These are phyloP conservation scores for Amphiprion ocellaris DNA, from an alignment of 2,113 vertebrate genomes.

Conservation along the genomic window DNA sequence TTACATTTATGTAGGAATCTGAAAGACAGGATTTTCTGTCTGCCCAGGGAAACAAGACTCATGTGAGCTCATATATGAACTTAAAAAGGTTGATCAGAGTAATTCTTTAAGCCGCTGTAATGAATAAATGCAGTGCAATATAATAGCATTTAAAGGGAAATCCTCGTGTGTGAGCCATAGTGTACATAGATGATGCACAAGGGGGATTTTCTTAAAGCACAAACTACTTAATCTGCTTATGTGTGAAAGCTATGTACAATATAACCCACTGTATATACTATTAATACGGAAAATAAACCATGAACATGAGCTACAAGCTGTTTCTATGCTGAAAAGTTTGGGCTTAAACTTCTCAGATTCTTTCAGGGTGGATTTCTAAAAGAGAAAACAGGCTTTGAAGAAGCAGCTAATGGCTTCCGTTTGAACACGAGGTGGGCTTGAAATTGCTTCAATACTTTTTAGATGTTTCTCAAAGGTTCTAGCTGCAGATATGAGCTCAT, in stretches of 20 bases:
- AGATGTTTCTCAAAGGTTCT: slow-evolving; percentile 7
- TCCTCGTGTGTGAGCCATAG: neutral
- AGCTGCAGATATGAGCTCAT: slow-evolving; percentile 16
- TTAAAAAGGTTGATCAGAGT: neutral
- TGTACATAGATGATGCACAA: neutral
- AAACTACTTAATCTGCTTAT: slow-evolving; percentile 6
- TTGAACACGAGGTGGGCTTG: slow-evolving; percentile 9
- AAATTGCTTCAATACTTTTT: slow-evolving; percentile 12
- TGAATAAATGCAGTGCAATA: neutral
- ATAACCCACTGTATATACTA: neutral
- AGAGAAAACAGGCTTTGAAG: slow-evolving; percentile 6
- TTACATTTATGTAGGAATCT: neutral
- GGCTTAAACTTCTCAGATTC: neutral
- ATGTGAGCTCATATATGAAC: neutral
- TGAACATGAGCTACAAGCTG: slow-evolving; percentile 11
- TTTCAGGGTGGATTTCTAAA: slow-evolving; percentile 15
- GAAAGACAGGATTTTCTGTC: neutral
- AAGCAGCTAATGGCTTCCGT: slow-evolving; percentile 27
- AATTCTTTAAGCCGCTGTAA: neutral
- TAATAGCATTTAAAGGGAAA: slow-evolving; percentile 3
- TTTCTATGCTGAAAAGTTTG: neutral
- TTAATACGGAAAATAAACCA: neutral
- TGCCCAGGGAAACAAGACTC: neutral
- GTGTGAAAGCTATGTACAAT: neutral
- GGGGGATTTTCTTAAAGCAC: slow-evolving; percentile 17